These are phyloP conservation scores for Ophion slaviceki DNA, from an alignment of 2,888 invertebrate species.

Conservation along the genomic window DNA sequence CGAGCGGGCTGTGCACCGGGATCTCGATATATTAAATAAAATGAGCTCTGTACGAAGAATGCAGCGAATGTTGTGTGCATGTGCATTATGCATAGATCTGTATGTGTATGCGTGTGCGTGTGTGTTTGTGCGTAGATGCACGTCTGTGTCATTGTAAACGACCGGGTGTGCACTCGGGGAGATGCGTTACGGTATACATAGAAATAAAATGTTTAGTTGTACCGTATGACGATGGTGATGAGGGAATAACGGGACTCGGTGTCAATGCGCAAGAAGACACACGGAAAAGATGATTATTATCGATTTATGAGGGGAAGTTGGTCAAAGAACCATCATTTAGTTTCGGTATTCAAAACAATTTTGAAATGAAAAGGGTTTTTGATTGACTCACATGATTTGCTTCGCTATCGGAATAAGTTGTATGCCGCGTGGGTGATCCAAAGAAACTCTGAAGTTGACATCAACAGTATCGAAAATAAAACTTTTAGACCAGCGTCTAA, in stretches of 20 bases:
- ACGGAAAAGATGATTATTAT: conserved; percentile 39
- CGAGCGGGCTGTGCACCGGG: conserved; percentile 35
- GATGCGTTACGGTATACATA: conserved; percentile 5
- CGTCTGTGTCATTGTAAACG: conserved; percentile 45
- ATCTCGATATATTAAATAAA: conserved; percentile 60
- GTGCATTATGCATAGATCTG: background rate
- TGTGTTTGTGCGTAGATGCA: conserved; percentile 8
- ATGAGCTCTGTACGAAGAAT: conserved; percentile 29
- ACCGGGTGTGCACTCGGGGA: conserved; percentile 31
- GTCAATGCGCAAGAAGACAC: conserved; percentile 46
- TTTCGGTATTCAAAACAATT: background rate
- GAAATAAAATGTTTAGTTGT: conserved; percentile 19
- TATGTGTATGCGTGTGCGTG: background rate
- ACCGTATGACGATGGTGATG: conserved; percentile 33
- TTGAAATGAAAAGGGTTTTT: no score
- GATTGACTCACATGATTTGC: no score
- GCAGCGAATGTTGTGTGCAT: conserved; percentile 1
- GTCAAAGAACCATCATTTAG: background rate
- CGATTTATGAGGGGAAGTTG: background rate
- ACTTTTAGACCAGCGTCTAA: no score
- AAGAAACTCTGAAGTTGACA: no score
- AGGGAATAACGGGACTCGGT: conserved; percentile 53
- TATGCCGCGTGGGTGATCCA: no score
- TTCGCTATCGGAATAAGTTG: no score
- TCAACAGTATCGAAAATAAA: no score